phyloP scores from a whole-genome alignment of 2,888 invertebrate species.

The Tuberolachnus salignus region DNA sequence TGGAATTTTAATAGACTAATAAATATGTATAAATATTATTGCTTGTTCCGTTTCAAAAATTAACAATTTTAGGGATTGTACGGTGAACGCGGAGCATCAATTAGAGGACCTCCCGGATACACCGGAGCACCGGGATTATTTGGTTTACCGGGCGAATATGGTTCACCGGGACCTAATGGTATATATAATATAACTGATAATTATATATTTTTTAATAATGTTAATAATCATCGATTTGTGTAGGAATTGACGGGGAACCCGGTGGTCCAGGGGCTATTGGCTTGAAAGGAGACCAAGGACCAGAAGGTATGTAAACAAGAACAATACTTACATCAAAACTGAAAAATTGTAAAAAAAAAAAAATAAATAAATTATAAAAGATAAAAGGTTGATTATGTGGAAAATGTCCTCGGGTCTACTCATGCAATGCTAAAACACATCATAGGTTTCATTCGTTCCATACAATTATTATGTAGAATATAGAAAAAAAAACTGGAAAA shows the following conservation, averaged over 20 bases:
- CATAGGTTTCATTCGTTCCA: too few species aligned
- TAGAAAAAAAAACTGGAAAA: too few species aligned
- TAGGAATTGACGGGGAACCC: conserved; percentile 49
- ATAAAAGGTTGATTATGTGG: too few species aligned
- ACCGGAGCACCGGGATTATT: conserved; percentile 59
- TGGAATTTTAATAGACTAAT: too few species aligned
- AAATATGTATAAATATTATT: too few species aligned
- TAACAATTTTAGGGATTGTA: conserved; percentile 62
- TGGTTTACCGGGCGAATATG: conserved; percentile 61
- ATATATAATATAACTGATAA: conserved; percentile 30
- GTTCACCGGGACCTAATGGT: conserved; percentile 59
- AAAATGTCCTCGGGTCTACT: too few species aligned
- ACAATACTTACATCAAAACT: neutral
- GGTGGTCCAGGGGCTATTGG: conserved; percentile 60
- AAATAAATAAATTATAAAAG: too few species aligned
- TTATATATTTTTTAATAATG: neutral
- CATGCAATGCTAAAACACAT: too few species aligned
- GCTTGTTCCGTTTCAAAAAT: too few species aligned
- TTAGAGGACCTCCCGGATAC: conserved; percentile 61
- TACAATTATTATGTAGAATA: too few species aligned
- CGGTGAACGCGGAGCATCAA: conserved; percentile 64
- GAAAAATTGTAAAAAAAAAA: too few species aligned
- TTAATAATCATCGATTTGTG: neutral
- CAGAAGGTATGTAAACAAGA: conserved; percentile 26
- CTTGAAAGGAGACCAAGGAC: conserved; percentile 58